phyloP scores from a whole-genome alignment of 2,888 invertebrate genomes.

The Bibio marci region DNA sequence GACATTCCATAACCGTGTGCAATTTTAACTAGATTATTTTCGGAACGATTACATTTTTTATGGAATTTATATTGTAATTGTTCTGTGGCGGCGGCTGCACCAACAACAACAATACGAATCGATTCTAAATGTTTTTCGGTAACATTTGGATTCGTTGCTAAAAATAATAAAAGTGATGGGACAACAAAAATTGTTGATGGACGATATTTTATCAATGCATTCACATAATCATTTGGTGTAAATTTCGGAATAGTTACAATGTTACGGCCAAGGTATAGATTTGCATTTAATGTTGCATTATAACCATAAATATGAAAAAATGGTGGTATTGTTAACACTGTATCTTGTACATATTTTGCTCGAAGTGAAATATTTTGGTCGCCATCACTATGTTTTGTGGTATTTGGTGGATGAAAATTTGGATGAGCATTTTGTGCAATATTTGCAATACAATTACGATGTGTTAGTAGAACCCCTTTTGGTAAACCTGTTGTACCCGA shows the following conservation, averaged over 20 bases:
- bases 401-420: slow-evolving; percentile 14
- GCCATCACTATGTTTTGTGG: slow-evolving; percentile 32
- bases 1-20: slow-evolving; percentile 48
- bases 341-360: slow-evolving; percentile 24
- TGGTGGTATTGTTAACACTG: slow-evolving; percentile 46
- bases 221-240: slow-evolving; percentile 53
- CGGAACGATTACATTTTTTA: slow-evolving; percentile 33
- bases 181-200: slow-evolving; percentile 52
- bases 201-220: slow-evolving; percentile 39
- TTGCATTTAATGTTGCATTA: slow-evolving; percentile 45
- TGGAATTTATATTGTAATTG: slow-evolving; percentile 44
- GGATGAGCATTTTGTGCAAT: slow-evolving; percentile 22
- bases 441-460: slow-evolving; percentile 28
- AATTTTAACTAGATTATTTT: slow-evolving; percentile 31
- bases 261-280: slow-evolving; percentile 40
- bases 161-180: slow-evolving; percentile 57
- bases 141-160: slow-evolving; percentile 54
- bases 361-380: no score
- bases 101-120: slow-evolving; percentile 46
- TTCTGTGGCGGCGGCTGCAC: slow-evolving; percentile 56
- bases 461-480: neutral
- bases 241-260: slow-evolving; percentile 51
- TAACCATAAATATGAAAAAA: slow-evolving; percentile 69
- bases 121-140: slow-evolving; percentile 45
- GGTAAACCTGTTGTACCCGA: slow-evolving; percentile 1